Percentiles rank a stretch among this genome's conserved stretches.
Conservation (phyloP, 2,113 vertebrate genomes). For the Brevimyrus niger region DNA sequence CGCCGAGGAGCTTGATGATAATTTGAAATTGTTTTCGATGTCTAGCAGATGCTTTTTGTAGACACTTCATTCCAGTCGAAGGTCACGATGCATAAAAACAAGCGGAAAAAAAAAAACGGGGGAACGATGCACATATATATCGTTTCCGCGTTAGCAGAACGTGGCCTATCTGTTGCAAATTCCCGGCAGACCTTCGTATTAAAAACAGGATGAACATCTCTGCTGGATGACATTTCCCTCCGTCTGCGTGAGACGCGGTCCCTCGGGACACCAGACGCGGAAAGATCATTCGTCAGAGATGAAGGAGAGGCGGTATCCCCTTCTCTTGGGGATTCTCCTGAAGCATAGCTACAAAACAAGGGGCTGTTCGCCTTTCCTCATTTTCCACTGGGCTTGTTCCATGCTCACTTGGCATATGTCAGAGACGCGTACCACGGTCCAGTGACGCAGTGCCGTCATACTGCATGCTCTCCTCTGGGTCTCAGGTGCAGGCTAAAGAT, state of each 20-base stretch:
- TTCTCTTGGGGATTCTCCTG: not conserved
- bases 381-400: not conserved
- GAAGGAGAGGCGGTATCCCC: not conserved
- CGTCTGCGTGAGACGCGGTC: not conserved
- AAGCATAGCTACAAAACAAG: not conserved
- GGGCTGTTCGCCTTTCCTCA: not conserved
- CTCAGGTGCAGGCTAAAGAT: not conserved
- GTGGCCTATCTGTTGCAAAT: not conserved
- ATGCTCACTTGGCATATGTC: not conserved
- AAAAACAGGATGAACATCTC: not conserved
- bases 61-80: not conserved
- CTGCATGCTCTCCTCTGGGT: not conserved
- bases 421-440: not conserved
- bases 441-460: not conserved
- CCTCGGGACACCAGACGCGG: not conserved
- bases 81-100: not conserved
- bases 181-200: not conserved
- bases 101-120: not conserved
- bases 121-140: not conserved
- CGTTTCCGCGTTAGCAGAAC: not conserved
- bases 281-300: not conserved
- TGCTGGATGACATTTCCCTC: not conserved
- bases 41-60: not conserved
- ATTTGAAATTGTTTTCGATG: not conserved
- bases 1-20: not conserved